phyloP scores from a whole-genome alignment of 2,113 vertebrate species.

The Pituophis catenifer region DNA sequence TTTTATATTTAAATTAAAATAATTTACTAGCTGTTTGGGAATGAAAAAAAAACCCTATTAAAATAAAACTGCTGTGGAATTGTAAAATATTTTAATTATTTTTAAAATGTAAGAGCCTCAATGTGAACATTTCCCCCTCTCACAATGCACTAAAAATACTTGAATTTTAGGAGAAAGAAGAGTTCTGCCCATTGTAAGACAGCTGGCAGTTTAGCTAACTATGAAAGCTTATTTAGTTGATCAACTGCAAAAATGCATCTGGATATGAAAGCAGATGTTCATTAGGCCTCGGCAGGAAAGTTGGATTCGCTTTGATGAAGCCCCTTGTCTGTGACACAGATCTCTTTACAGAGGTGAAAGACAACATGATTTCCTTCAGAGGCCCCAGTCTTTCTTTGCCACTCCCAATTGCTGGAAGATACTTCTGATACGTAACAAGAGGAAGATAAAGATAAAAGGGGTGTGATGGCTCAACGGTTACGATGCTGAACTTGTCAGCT shows the following conservation, averaged over 20 bases:
- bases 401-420: neutral
- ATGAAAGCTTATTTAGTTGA: neutral
- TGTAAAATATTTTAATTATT: neutral
- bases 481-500: neutral
- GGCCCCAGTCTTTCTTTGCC: neutral
- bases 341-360: neutral
- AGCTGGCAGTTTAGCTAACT: neutral
- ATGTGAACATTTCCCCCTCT: neutral
- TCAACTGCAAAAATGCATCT: neutral
- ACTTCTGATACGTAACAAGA: neutral
- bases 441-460: neutral
- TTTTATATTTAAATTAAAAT: neutral
- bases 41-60: neutral
- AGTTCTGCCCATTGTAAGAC: neutral
- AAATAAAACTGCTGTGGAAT: neutral
- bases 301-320: neutral
- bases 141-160: neutral
- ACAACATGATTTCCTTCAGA: neutral
- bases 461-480: neutral
- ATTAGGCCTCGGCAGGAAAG: neutral
- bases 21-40: neutral
- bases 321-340: neutral
- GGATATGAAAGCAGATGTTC: neutral
- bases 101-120: neutral
- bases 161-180: neutral